Evolutionary conservation across 2,888 invertebrate genomes (phyloP).

Genomic region (Plebejus argus): DNA sequence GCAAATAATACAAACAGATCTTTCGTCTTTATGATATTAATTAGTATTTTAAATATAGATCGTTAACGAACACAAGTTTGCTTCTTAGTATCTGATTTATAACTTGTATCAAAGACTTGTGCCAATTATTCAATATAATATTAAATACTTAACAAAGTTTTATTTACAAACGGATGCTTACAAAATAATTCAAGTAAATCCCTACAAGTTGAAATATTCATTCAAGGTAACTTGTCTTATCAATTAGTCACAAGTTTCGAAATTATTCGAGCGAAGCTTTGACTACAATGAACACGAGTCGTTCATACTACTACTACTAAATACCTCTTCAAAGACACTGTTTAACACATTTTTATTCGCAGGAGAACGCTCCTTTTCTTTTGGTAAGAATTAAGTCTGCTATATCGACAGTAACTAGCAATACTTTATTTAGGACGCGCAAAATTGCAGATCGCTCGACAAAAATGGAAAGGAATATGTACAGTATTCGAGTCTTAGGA

Average conservation of each 20-base stretch:
- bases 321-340: background rate
- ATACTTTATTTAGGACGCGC: background rate
- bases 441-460: background rate
- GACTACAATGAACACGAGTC: background rate
- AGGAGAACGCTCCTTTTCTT: too few relatives aligned
- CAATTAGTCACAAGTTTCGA: background rate
- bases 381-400: too few relatives aligned
- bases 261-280: background rate
- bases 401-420: too few relatives aligned
- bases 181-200: conserved; percentile 5
- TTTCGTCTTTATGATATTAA: too few relatives aligned
- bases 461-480: background rate
- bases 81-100: background rate
- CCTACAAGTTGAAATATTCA: background rate
- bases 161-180: background rate
- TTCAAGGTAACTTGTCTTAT: background rate
- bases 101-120: background rate
- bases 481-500: background rate
- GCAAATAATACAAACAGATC: too few relatives aligned
- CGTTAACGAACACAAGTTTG: too few relatives aligned
- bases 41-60: too few relatives aligned
- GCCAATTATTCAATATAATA: background rate
- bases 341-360: background rate
- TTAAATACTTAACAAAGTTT: background rate
- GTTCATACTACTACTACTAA: background rate